A percentile compares a stretch with the other conserved stretches of the same genome.
Conservation (phyloP, 2,113 vertebrate species). For the Notothenia rossii region DNA sequence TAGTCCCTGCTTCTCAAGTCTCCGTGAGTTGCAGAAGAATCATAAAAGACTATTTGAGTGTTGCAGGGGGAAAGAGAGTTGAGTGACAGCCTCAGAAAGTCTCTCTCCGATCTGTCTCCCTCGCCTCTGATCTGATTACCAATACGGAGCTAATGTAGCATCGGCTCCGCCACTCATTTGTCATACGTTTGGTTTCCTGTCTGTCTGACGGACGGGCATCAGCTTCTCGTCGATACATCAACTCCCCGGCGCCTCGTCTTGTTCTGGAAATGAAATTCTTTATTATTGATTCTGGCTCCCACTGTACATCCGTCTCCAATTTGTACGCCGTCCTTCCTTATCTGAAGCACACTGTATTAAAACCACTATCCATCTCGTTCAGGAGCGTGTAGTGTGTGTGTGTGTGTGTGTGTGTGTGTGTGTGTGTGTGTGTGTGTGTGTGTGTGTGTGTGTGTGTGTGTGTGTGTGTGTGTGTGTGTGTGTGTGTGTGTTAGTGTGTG, state of each 20-base stretch:
- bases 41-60: not conserved
- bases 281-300: slow-evolving; percentile 77
- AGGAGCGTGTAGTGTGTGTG: not conserved
- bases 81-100: slow-evolving; percentile 24
- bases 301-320: slow-evolving; percentile 74
- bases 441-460: no score
- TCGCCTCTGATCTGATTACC: slow-evolving; percentile 57
- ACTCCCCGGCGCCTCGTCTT: slow-evolving; percentile 51
- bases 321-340: slow-evolving; percentile 60
- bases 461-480: no score
- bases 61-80: not conserved
- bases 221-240: slow-evolving; percentile 58
- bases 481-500: no score
- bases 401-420: no score
- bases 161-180: slow-evolving; percentile 48
- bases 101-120: slow-evolving; percentile 17
- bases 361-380: slow-evolving; percentile 55
- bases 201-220: slow-evolving; percentile 62
- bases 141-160: slow-evolving; percentile 35
- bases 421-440: no score
- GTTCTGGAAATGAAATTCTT: slow-evolving; percentile 78
- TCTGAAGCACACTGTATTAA: slow-evolving; percentile 60
- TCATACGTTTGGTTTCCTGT: slow-evolving; percentile 49
- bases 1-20: not conserved
- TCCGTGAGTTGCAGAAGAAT: not conserved